Evolutionary conservation across 2,113 vertebrate genomes (phyloP).

Genomic region (Bungarus multicinctus): DNA sequence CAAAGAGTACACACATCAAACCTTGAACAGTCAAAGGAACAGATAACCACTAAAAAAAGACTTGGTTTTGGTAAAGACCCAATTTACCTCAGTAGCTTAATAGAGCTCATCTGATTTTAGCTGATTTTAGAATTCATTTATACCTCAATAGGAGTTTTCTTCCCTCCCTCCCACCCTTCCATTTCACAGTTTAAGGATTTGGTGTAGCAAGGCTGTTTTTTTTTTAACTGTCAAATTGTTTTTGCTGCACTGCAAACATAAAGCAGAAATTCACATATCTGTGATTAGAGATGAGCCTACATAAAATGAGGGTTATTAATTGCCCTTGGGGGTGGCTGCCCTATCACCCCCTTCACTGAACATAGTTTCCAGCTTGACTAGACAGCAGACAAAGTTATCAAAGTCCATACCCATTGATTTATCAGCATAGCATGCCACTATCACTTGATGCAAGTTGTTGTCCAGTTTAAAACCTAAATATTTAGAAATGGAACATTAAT

Average conservation of each 20-base stretch:
- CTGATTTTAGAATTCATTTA: background rate
- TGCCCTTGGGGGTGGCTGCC: too few species aligned
- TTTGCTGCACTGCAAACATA: background rate
- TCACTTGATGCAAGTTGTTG: conserved; percentile 83
- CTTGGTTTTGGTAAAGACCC: background rate
- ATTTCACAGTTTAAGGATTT: background rate
- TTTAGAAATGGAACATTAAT: background rate
- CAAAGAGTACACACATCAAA: background rate
- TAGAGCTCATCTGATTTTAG: background rate
- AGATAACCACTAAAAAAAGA: background rate
- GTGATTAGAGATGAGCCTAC: background rate
- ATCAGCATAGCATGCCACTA: conserved; percentile 89
- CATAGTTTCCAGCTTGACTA: conserved; percentile 93
- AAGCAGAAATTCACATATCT: background rate
- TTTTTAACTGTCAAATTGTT: background rate
- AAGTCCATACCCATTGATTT: conserved; percentile 80
- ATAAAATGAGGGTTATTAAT: background rate
- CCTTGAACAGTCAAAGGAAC: background rate
- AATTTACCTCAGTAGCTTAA: background rate
- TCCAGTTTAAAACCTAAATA: conserved; percentile 87
- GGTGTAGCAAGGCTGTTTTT: background rate
- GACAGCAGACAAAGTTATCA: conserved; percentile 89
- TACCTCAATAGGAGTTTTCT: background rate
- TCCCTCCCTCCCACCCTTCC: background rate
- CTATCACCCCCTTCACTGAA: conserved; percentile 60